Evolutionary conservation across 2,888 invertebrate species (phyloP).

Genomic region (Athripsodes cinereus): DNA sequence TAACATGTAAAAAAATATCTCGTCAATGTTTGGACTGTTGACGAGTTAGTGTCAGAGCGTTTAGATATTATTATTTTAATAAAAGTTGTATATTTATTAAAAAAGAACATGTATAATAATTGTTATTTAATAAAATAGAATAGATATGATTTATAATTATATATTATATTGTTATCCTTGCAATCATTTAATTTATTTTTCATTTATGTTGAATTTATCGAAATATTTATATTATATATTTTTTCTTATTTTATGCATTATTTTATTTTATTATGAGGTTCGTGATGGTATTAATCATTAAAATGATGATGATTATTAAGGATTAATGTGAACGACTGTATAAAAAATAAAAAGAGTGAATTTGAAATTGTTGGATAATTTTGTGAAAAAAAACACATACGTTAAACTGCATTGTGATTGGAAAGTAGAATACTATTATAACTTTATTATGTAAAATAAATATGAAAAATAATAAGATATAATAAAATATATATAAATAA

Average conservation of each 20-base stretch:
- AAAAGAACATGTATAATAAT: background rate
- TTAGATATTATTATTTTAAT: background rate
- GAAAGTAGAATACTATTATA: background rate
- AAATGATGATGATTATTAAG: no score
- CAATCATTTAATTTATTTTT: no score
- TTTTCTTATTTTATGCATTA: no score
- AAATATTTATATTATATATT: no score
- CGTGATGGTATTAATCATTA: no score
- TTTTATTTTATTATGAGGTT: no score
- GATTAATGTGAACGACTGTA: background rate
- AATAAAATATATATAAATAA: background rate
- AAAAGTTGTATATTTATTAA: background rate
- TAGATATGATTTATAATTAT: background rate
- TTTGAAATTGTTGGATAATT: background rate
- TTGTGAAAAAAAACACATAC: background rate
- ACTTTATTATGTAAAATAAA: background rate
- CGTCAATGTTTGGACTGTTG: background rate
- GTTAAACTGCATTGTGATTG: slow-evolving; percentile 2
- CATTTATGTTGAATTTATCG: no score
- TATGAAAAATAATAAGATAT: background rate
- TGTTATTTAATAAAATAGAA: background rate
- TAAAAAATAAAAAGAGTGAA: background rate
- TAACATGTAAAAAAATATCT: background rate
- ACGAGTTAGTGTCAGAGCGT: background rate
- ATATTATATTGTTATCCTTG: background rate